Conservation (phyloP, 2,113 vertebrate genomes). For the Eulacestoma nigropectus region DNA sequence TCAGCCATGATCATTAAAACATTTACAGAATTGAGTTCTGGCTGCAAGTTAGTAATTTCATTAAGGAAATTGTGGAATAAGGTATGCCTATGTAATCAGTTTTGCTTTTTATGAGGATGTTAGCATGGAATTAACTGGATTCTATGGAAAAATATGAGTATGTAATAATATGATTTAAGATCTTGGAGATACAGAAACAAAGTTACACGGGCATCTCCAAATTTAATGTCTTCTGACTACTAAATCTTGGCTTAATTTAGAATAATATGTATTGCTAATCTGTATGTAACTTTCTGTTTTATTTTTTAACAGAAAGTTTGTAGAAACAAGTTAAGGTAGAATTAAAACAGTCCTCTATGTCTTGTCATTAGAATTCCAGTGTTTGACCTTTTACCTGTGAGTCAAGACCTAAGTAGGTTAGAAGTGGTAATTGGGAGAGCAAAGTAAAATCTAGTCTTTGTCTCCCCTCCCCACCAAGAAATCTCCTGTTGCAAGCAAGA, state of each 20-base stretch:
- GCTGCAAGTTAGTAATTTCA: neutral
- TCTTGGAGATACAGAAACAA: neutral
- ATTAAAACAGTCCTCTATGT: neutral
- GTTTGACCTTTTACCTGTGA: neutral
- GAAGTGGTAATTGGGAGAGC: rapidly evolving
- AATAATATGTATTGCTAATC: neutral
- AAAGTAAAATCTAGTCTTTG: neutral
- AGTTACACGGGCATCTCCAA: neutral
- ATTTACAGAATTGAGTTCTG: neutral
- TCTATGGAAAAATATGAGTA: neutral
- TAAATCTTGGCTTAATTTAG: neutral
- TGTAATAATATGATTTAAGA: neutral
- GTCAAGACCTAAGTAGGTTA: neutral
- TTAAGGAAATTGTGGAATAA: neutral
- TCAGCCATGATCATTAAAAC: neutral
- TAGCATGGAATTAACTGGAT: neutral
- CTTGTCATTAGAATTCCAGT: neutral
- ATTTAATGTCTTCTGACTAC: neutral
- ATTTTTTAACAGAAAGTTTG: neutral
- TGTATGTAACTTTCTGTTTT: neutral
- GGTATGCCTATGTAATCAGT: neutral
- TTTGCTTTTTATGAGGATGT: neutral
- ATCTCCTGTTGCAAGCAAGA: neutral
- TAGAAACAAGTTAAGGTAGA: neutral
- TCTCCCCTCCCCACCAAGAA: neutral